A percentile compares a stretch with the other conserved stretches of the same genome.
phyloP scores from a whole-genome alignment of 1,140 invertebrate species.

The Monochamus saltuarius region DNA sequence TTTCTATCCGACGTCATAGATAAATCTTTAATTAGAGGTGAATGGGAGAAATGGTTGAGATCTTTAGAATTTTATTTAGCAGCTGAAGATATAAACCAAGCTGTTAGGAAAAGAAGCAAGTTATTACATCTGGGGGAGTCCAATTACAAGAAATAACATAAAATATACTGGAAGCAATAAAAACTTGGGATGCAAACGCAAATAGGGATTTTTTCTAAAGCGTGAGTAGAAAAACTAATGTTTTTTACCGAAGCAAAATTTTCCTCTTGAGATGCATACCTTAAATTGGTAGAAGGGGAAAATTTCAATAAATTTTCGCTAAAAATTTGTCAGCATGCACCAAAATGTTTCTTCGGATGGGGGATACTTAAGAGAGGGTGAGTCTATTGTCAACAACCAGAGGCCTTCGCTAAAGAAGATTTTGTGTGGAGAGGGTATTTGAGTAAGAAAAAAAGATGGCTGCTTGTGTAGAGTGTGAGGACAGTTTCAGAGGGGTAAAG shows the following conservation, averaged over 20 bases:
- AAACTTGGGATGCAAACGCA: conserved; percentile 14
- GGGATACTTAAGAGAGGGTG: no score
- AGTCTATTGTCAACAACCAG: no score
- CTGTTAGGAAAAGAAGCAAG: conserved; percentile 39
- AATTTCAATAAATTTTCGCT: conserved; percentile 6
- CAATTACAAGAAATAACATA: conserved; percentile 46
- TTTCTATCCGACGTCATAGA: conserved; percentile 24
- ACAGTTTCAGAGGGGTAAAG: no score
- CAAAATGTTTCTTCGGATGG: no score
- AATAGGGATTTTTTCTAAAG: conserved; percentile 28
- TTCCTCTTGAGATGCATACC: conserved; percentile 24
- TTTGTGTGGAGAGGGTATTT: no score
- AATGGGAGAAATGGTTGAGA: conserved; percentile 29
- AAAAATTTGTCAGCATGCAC: not conserved
- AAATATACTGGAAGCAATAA: conserved; percentile 34
- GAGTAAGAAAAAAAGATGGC: no score
- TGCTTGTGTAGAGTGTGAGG: no score
- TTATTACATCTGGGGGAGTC: conserved; percentile 36
- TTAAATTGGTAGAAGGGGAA: not conserved
- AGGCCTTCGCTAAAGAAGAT: no score
- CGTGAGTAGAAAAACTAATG: conserved; percentile 22
- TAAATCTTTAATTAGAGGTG: conserved; percentile 18
- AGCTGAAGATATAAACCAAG: conserved; percentile 31
- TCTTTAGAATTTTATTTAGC: conserved; percentile 24
- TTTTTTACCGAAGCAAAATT: conserved; percentile 32